Percentiles rank a stretch among this genome's conserved stretches.
Evolutionary conservation across 2,113 vertebrate genomes (phyloP).

Genomic region (Nothoprocta perdicaria): DNA sequence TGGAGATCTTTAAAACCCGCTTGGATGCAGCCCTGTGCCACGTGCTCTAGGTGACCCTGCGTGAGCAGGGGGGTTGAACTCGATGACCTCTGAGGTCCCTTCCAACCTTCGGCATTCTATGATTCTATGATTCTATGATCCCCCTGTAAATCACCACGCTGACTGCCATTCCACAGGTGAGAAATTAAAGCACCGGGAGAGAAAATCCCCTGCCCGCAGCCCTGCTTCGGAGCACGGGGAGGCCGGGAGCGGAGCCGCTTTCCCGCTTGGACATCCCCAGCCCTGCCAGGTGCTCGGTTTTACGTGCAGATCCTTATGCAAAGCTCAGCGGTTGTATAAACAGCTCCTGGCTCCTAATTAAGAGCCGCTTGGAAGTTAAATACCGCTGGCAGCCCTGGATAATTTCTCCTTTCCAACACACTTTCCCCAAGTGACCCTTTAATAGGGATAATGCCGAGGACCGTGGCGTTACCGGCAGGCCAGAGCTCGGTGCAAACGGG

Average conservation of each 20-base stretch:
- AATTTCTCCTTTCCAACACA: constrained; percentile 50
- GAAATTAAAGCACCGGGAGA: neutral
- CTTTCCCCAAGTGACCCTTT: constrained; percentile 60
- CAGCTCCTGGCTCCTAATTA: constrained; percentile 62
- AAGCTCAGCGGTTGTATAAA: constrained; percentile 47
- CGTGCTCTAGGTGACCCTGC: too few species aligned
- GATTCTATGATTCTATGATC: too few species aligned
- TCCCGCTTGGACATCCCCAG: neutral
- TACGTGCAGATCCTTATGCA: constrained; percentile 35
- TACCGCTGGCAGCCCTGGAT: constrained; percentile 37
- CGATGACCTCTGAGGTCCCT: too few species aligned
- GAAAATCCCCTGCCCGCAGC: neutral
- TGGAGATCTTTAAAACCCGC: too few species aligned
- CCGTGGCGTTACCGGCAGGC: neutral
- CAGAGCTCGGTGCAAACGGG: neutral
- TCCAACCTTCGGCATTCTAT: too few species aligned
- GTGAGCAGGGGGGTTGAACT: too few species aligned
- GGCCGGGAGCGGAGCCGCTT: neutral
- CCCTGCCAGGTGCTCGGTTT: neutral
- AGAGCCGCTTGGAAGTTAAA: constrained; percentile 63
- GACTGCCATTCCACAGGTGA: neutral
- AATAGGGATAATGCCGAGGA: constrained; percentile 37
- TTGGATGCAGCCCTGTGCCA: too few species aligned
- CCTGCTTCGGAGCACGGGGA: neutral
- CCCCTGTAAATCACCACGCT: neutral